Conservation (phyloP, 1,140 invertebrate genomes). For the Drosophila albomicans region DNA sequence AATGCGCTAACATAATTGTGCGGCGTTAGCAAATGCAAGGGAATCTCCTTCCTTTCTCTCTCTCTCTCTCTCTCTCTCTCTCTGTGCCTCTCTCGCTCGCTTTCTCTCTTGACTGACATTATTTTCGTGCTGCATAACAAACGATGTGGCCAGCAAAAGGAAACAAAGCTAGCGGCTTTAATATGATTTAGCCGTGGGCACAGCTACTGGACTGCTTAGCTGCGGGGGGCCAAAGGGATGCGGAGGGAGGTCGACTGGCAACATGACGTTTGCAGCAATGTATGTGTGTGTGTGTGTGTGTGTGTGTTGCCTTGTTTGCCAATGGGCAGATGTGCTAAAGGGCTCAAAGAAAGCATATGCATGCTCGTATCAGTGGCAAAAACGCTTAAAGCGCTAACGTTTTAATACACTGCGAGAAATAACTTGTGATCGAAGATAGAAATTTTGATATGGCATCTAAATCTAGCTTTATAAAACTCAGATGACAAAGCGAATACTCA, state of each 20-base stretch:
- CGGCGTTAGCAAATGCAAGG: conserved; percentile 9
- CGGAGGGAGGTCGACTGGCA: neutral
- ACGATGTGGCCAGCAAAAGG: conserved; percentile 31
- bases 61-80: too few relatives aligned
- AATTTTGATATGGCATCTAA: too few relatives aligned
- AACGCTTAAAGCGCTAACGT: conserved; percentile 20
- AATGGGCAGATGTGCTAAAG: conserved; percentile 43
- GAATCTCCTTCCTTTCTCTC: neutral
- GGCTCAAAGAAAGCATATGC: conserved; percentile 42
- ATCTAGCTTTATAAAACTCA: too few relatives aligned
- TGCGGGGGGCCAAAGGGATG: too few relatives aligned
- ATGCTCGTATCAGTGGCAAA: conserved; percentile 29
- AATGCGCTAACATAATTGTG: conserved; percentile 67
- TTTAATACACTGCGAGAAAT: conserved; percentile 30
- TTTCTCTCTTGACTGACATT: conserved; percentile 68
- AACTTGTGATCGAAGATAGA: too few relatives aligned
- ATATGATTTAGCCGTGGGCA: conserved; percentile 37
- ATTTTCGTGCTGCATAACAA: conserved; percentile 59
- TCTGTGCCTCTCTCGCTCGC: conserved; percentile 24
- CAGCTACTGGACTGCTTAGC: neutral
- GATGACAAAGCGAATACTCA: too few relatives aligned
- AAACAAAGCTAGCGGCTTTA: conserved; percentile 32
- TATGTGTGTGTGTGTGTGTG: neutral
- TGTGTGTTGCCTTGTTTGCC: conserved; percentile 32
- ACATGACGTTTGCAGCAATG: neutral